phyloP scores from a whole-genome alignment of 2,797 vertebrate genomes.

The Gymnoscopelus braueri region DNA sequence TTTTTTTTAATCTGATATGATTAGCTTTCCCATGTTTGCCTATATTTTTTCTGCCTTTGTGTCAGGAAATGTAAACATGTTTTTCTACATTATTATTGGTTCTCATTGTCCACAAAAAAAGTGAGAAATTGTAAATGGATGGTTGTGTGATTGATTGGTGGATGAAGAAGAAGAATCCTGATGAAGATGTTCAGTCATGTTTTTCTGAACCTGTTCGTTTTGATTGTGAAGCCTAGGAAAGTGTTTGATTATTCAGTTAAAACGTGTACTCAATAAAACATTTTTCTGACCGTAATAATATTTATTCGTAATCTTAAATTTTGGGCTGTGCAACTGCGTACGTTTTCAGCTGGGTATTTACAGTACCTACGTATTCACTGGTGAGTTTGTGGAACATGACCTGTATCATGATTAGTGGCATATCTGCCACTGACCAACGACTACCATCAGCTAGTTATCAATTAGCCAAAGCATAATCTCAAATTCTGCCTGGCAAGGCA shows the following conservation, averaged over 20 bases:
- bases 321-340: not conserved
- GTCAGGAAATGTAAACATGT: conserved; percentile 68
- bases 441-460: no score
- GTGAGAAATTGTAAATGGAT: conserved; percentile 3
- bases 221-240: not conserved
- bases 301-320: not conserved
- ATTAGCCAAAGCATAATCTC: no score
- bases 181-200: not conserved
- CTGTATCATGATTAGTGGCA: no score
- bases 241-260: conserved; percentile 7
- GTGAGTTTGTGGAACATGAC: no score
- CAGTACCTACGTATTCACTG: not conserved
- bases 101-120: conserved; percentile 75
- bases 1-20: conserved; percentile 68
- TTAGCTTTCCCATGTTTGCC: conserved; percentile 50
- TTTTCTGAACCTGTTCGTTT: conserved; percentile 1
- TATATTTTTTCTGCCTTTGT: conserved; percentile 39
- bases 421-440: no score
- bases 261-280: conserved; percentile 6
- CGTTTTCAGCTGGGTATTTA: not conserved
- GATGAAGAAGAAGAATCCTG: not conserved
- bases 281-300: not conserved
- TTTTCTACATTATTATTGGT: conserved; percentile 77
- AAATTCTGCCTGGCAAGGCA: no score
- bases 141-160: conserved; percentile 1